phyloP scores from a whole-genome alignment of 2,113 vertebrate genomes.

The Microtus oregoni region DNA sequence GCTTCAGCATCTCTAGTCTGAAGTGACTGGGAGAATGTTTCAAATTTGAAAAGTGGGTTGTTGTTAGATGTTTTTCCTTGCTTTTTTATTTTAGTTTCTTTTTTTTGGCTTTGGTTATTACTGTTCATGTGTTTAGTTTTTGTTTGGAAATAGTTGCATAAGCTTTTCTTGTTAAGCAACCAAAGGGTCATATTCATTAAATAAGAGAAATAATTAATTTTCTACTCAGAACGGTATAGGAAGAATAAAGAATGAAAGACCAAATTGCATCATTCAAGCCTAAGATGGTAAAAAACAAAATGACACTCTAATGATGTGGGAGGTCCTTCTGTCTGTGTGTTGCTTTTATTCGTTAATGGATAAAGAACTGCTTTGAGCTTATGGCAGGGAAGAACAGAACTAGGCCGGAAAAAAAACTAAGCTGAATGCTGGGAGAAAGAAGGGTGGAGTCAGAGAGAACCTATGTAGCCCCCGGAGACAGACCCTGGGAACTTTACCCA shows the following conservation, averaged over 20 bases:
- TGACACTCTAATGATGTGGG: background rate
- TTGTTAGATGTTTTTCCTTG: background rate
- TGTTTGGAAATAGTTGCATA: background rate
- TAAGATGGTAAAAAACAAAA: background rate
- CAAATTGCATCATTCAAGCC: background rate
- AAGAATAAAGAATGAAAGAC: background rate
- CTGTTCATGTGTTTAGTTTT: background rate
- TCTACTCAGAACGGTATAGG: background rate
- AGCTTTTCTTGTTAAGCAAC: background rate
- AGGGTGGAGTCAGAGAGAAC: too few relatives aligned
- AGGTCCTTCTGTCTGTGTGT: too few relatives aligned
- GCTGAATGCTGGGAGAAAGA: too few relatives aligned
- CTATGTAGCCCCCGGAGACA: too few relatives aligned
- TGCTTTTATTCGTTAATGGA: too few relatives aligned
- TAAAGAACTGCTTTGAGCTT: too few relatives aligned
- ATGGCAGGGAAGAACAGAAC: too few relatives aligned
- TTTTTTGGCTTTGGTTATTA: background rate
- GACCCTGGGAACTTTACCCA: too few relatives aligned
- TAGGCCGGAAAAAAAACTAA: too few relatives aligned
- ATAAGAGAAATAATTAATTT: constrained; percentile 1
- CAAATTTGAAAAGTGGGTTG: background rate
- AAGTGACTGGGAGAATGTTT: too few relatives aligned
- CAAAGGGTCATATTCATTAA: background rate
- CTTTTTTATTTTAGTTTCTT: too few relatives aligned
- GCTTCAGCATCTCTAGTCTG: too few relatives aligned